Percentiles rank a stretch among this genome's conserved stretches.
phyloP scores from a whole-genome alignment of 2,113 vertebrate genomes.

The Gambusia affinis region DNA sequence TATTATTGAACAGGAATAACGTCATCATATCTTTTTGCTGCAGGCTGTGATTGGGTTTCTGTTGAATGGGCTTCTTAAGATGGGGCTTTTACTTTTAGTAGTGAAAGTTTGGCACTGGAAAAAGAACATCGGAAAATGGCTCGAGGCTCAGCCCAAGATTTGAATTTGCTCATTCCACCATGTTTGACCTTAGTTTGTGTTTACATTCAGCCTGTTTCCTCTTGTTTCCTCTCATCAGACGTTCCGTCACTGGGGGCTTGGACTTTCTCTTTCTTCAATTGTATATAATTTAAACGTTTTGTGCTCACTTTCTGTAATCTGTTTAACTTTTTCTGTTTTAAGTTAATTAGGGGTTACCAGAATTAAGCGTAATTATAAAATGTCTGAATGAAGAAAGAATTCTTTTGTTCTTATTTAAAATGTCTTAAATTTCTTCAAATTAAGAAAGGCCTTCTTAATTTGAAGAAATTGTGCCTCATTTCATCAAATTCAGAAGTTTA shows the following conservation, averaged over 20 bases:
- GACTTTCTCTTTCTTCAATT: not conserved
- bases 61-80: not conserved
- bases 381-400: no score
- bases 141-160: not conserved
- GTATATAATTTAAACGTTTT: not conserved
- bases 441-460: no score
- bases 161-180: not conserved
- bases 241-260: not conserved
- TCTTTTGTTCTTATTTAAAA: no score
- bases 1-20: no score
- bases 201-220: not conserved
- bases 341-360: no score
- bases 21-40: no score
- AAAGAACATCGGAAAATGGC: not conserved
- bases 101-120: not conserved
- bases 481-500: no score
- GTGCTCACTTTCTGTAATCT: not conserved
- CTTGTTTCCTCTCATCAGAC: not conserved
- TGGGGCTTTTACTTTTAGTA: not conserved
- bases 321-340: no score
- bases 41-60: not conserved
- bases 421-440: no score
- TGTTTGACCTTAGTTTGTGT: not conserved
- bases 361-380: no score
- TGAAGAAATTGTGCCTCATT: no score